Base-by-base conservation (phyloP, 2,888 invertebrate genomes). In the Mesochorus sp. region DNA sequence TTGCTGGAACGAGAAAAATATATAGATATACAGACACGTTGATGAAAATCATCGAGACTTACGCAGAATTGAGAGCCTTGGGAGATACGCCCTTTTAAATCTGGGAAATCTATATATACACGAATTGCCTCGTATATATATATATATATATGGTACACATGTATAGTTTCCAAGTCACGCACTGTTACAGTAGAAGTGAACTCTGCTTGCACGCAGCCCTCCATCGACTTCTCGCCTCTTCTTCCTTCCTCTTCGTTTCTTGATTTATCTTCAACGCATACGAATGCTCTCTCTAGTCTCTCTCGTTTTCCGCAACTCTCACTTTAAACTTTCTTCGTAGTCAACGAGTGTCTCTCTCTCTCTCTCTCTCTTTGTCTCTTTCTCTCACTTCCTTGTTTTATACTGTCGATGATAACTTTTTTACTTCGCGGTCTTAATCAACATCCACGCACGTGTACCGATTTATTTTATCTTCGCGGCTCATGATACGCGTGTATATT, bases 251-350 rank as follows among this genome's bases (percentile, higher is more conserved):
- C n/a, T n/a, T n/a, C n/a, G n/a, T n/a, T n/a, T n/a, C n/a, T n/a
- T n/a, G n/a, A 79, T 81, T 81, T 80, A 81, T 75, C 75, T 66
- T 59, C 42, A 68, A 72, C 51, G 72, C 70, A 73, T n/a, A n/a
- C n/a, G n/a, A n/a, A n/a, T n/a, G n/a, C n/a, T n/a, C n/a, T n/a
- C n/a, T n/a, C 72, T 71, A 49, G 77, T 62, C 77, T 62, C 71
- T 47, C 64, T 14, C 51, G 26, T 47, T 55, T 66, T 49, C 62
- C 57, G 55, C 62, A 66, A 68, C 76, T 74, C 76, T 51, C 51
- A 4, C 3, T n/a, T n/a, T n/a, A n/a, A n/a, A n/a, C n/a, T n/a
- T n/a, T n/a, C n/a, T n/a, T n/a, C n/a, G n/a, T n/a, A n/a, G n/a
- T n/a, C n/a, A n/a, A n/a, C n/a, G n/a, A n/a, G n/a, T n/a, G n/a